Evolutionary conservation across 1,140 invertebrate genomes (phyloP).

Genomic region (Brachionus calyciflorus): DNA sequence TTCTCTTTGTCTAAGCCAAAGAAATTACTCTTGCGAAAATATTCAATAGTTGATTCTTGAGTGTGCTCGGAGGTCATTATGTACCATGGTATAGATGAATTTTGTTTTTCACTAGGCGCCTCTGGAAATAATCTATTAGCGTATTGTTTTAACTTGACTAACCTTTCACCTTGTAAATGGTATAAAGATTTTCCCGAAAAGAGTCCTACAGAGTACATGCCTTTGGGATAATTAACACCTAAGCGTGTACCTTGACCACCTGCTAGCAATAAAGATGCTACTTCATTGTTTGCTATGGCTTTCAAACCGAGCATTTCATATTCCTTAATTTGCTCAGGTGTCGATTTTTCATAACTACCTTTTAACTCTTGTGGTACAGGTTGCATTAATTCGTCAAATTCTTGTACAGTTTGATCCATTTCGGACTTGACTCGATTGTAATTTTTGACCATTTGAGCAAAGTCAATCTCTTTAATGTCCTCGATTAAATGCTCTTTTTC

Average conservation of each 20-base stretch:
- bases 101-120: neutral
- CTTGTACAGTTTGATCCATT: neutral
- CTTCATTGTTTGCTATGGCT: conserved; percentile 72
- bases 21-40: conserved; percentile 76
- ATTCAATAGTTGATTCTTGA: conserved; percentile 75
- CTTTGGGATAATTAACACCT: conserved; percentile 90
- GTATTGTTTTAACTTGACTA: conserved; percentile 73
- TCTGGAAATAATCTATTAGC: conserved; percentile 54
- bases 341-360: neutral
- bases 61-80: conserved; percentile 98
- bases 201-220: conserved; percentile 89
- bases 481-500: neutral
- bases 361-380: conserved; percentile 30
- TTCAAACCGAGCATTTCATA: conserved; percentile 63
- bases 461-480: conserved; percentile 27
- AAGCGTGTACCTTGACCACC: conserved; percentile 84
- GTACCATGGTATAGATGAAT: conserved; percentile 65
- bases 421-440: neutral
- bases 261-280: conserved; percentile 79
- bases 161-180: conserved; percentile 89
- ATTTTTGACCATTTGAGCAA: conserved; percentile 13
- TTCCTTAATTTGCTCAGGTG: neutral
- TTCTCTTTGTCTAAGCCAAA: conserved; percentile 82
- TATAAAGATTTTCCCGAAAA: conserved; percentile 86
- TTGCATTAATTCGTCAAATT: conserved; percentile 32